Percentiles rank a stretch among this genome's conserved stretches.
phyloP scores from a whole-genome alignment of 2,113 vertebrate species.

The Gasterosteus aculeatus region DNA sequence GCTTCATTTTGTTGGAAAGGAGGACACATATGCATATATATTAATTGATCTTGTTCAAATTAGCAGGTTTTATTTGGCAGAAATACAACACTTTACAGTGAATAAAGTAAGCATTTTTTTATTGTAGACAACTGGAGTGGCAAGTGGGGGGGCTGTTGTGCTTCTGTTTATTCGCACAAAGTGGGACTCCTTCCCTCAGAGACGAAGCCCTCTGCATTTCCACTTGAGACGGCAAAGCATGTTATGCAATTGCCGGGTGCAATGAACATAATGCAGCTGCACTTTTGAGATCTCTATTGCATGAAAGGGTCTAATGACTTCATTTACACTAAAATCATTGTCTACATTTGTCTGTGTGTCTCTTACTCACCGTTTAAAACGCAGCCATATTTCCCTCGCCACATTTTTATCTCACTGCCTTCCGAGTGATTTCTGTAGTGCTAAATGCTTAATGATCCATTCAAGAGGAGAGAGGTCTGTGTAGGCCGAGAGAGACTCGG shows the following conservation, averaged over 20 bases:
- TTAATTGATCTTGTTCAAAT: background rate
- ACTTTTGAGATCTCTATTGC: slow-evolving; percentile 30
- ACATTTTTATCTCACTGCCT: background rate
- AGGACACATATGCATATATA: background rate
- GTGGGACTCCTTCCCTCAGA: slow-evolving; percentile 22
- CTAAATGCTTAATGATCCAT: background rate
- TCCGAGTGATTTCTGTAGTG: slow-evolving; percentile 3
- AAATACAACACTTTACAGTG: background rate
- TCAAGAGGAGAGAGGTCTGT: background rate
- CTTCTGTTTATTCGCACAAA: background rate
- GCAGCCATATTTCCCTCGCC: background rate
- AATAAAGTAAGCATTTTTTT: background rate
- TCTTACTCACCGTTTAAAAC: background rate
- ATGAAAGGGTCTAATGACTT: slow-evolving; percentile 4
- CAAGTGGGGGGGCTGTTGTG: background rate
- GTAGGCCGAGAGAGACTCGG: background rate
- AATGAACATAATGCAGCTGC: slow-evolving; percentile 45
- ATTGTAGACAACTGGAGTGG: background rate
- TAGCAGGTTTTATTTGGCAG: background rate
- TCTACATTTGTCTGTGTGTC: background rate
- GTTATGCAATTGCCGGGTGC: slow-evolving; percentile 57
- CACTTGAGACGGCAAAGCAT: slow-evolving; percentile 41
- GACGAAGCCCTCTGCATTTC: slow-evolving; percentile 52
- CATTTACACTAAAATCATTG: slow-evolving; percentile 1
- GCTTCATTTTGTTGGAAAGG: background rate